These are phyloP conservation scores for Oreochromis niloticus DNA, from an alignment of 2,113 vertebrate species.

Conservation along the genomic window DNA sequence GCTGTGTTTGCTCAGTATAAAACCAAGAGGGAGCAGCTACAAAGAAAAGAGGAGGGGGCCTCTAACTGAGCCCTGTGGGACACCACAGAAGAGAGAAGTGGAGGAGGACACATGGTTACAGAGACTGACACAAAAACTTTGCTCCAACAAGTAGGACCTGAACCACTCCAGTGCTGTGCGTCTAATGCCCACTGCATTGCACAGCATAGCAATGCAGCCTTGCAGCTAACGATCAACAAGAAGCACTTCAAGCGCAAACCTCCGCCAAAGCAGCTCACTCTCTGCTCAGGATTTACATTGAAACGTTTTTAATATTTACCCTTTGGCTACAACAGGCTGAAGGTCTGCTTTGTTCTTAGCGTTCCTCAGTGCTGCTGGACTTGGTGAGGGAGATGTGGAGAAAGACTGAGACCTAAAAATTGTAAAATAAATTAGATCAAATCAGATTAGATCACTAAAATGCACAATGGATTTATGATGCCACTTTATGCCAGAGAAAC, in stretches of 20 bases:
- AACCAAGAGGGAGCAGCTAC: neutral
- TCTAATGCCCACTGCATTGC: neutral
- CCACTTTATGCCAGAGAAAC: neutral
- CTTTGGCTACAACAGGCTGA: slow-evolving; percentile 72
- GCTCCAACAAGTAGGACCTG: neutral
- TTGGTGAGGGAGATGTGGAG: slow-evolving; percentile 88
- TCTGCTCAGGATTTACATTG: neutral
- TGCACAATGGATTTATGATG: neutral
- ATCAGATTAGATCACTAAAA: neutral
- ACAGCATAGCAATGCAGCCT: neutral
- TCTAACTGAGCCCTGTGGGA: neutral
- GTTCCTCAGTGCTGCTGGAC: slow-evolving; percentile 80
- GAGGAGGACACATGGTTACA: neutral
- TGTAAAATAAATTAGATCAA: neutral
- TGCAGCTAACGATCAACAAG: neutral
- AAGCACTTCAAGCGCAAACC: neutral
- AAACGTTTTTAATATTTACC: slow-evolving; percentile 59
- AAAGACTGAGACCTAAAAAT: slow-evolving; percentile 84
- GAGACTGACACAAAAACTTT: neutral
- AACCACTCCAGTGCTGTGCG: neutral
- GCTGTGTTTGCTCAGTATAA: neutral
- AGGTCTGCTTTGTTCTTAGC: slow-evolving; percentile 83
- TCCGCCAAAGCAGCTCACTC: neutral
- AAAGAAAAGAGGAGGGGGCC: neutral
- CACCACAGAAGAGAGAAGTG: neutral